Conservation (phyloP, 2,113 vertebrate genomes). For the Rostratula benghalensis region DNA sequence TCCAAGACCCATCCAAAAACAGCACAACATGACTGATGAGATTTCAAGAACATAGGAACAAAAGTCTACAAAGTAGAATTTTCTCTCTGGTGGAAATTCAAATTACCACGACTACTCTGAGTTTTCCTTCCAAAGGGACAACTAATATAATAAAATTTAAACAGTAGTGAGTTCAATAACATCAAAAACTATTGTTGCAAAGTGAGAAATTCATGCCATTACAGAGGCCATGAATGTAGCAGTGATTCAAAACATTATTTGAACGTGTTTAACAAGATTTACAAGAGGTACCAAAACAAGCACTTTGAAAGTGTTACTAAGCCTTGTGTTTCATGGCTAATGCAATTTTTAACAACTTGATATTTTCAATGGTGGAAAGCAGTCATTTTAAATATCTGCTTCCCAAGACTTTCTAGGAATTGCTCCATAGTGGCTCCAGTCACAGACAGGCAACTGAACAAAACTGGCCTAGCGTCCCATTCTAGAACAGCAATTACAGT, state of each 20-base stretch:
- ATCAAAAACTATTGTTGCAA: neutral
- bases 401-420: neutral
- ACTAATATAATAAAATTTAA: neutral
- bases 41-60: neutral
- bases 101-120: neutral
- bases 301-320: neutral
- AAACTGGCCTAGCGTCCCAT: rapidly evolving
- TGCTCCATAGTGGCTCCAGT: rapidly evolving
- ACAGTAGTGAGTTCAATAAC: neutral
- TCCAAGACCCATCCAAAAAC: neutral
- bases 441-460: neutral
- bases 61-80: neutral
- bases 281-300: neutral
- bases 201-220: neutral
- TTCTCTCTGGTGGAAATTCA: neutral
- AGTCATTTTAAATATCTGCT: neutral
- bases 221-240: neutral
- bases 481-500: neutral
- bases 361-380: neutral
- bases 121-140: neutral
- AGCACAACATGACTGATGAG: neutral
- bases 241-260: neutral
- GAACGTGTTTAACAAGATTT: neutral
- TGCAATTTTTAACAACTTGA: neutral
- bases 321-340: neutral